phyloP scores from a whole-genome alignment of 2,113 vertebrate species.

The Neolamprologus falcicula region DNA sequence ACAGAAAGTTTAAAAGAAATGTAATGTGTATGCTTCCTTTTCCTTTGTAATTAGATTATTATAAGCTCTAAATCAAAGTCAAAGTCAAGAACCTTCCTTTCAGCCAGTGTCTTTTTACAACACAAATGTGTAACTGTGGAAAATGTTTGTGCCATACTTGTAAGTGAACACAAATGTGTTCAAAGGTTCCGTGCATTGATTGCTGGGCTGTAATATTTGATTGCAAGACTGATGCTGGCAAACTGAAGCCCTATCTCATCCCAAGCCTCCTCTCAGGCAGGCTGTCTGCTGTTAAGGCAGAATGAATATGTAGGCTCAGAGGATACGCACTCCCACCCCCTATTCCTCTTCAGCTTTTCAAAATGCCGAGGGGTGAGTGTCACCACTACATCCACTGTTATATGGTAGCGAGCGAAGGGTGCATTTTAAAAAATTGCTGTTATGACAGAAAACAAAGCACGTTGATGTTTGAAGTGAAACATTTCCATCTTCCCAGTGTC shows the following conservation, averaged over 20 bases:
- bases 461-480: neutral
- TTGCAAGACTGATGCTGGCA: neutral
- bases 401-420: neutral
- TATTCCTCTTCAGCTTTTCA: neutral
- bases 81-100: neutral
- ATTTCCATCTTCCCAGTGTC: neutral
- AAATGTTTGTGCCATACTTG: neutral
- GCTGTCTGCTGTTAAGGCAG: neutral
- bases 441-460: neutral
- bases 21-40: neutral
- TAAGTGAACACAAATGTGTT: rapidly evolving
- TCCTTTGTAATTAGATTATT: neutral
- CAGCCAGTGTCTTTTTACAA: neutral
- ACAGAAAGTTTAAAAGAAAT: neutral
- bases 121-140: neutral
- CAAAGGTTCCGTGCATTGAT: neutral
- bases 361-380: neutral
- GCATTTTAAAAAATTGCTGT: neutral
- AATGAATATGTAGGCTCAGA: neutral
- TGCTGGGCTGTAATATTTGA: neutral
- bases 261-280: neutral
- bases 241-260: neutral
- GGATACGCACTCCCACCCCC: neutral
- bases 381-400: neutral
- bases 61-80: neutral